Evolutionary conservation across 1,140 invertebrate species (phyloP), one percentile per base, ranked within the genome.

Genomic region (Drosophila tristis): DNA sequence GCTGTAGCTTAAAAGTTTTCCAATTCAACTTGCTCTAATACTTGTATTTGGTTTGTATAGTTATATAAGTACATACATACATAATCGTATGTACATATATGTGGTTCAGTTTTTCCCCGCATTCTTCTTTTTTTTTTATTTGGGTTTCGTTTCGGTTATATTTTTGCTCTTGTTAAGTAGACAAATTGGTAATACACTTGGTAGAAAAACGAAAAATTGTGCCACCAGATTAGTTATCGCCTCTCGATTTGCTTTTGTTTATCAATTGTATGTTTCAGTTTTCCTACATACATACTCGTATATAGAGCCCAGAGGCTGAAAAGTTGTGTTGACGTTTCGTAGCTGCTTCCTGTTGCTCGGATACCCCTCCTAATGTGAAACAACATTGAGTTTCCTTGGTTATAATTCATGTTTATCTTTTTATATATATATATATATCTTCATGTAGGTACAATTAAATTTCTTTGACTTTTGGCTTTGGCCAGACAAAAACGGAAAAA

Each of bases 181-280:
- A 84, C 76, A 84, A 84, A 85, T 78, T 84, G 82, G 79, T 74
- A 82, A 72, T 82, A 82, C 79, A 82, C 68, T 86, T 87, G 82
- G 82, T 87, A 87, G 81, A 87, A 87, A 87, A 87, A 87, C 82
- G 57, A 81, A 87, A 85, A 87, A 87, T 87, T 87, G 82, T 87
- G 82, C 82, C 82, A 82, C 82, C 78, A 89, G 82, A 87, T 89
- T 81, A 85, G 80, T 84, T 61, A 53, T 61, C 48, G 58, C 50
- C 29, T 51, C 57, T 56, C n/a, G 35, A 42, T 75, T 51, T 56
- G 31, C 31, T 35, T 9, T 61, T 61, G 65, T 86, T 86, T 45
- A 57, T 74, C 82, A 78, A 62, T 71, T 74, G 81, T 81, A 62
- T 71, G 70, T 47, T 68, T 81, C 74, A 78, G 78, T 87, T 86